Percentiles rank a stretch among this genome's conserved stretches.
These are phyloP conservation scores for Sciurus vulgaris DNA, from an alignment of 2,797 vertebrate genomes.

Conservation along the genomic window DNA sequence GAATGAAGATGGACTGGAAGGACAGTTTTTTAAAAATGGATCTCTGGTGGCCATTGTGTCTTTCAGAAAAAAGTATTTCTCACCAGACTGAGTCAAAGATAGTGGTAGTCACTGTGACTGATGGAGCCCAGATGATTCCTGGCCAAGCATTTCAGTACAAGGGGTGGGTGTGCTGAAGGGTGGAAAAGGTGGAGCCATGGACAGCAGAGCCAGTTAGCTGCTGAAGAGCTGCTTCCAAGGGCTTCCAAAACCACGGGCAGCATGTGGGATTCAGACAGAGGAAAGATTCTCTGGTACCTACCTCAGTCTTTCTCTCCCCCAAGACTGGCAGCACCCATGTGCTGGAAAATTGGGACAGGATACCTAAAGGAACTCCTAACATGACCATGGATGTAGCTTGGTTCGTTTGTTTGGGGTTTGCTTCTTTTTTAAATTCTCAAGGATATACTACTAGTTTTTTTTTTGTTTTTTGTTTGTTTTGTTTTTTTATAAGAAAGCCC, in stretches of 20 bases:
- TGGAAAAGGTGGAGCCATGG: neutral
- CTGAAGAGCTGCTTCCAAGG: neutral
- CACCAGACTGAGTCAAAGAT: slow-evolving; percentile 18
- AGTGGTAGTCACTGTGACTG: slow-evolving; percentile 11
- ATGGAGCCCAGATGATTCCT: slow-evolving; percentile 5
- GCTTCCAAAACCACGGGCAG: neutral
- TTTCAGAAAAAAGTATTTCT: slow-evolving; percentile 20
- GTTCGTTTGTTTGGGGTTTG: neutral
- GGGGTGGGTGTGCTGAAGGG: neutral
- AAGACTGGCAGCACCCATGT: slow-evolving; percentile 22
- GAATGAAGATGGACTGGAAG: neutral
- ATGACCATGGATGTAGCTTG: neutral
- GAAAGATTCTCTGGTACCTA: neutral
- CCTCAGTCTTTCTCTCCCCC: slow-evolving; percentile 2
- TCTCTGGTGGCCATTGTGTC: slow-evolving; percentile 3
- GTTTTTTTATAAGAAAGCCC: neutral
- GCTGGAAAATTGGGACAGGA: slow-evolving; percentile 1
- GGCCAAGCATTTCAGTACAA: neutral
- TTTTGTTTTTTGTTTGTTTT: too few species aligned
- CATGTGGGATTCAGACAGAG: neutral
- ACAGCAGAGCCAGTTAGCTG: neutral
- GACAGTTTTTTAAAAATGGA: neutral
- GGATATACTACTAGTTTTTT: neutral
- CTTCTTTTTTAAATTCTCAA: neutral
- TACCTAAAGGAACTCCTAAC: neutral